Evolutionary conservation across 2,888 invertebrate species (phyloP).

Genomic region (Acanthosepion esculentum): DNA sequence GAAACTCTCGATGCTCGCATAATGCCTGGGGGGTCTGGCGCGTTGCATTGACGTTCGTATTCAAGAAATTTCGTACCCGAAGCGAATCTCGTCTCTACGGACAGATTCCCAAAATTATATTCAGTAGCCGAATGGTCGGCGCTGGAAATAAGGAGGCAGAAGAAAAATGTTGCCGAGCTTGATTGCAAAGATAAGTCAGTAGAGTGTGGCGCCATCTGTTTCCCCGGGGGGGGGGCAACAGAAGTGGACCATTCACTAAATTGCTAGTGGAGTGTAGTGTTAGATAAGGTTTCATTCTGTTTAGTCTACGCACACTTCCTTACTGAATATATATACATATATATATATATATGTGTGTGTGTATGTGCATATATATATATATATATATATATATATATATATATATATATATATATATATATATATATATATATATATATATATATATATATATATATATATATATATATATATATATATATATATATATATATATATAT

Average conservation of each 20-base stretch:
- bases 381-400: no score
- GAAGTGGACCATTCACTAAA: constrained; percentile 33
- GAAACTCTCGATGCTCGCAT: no score
- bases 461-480: constrained; percentile 33
- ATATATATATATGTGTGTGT: neutral
- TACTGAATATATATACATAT: neutral
- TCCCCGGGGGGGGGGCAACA: neutral
- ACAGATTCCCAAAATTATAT: constrained; percentile 3
- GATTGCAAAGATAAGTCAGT: neutral
- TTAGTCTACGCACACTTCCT: neutral
- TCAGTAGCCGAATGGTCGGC: neutral
- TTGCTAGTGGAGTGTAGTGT: constrained; percentile 2
- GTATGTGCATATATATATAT: no score
- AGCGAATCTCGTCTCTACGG: neutral
- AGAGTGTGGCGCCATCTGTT: neutral
- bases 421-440: no score
- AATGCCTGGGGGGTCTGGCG: no score
- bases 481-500: constrained; percentile 4
- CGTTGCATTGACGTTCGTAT: no score
- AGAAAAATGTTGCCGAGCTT: neutral
- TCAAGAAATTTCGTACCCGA: neutral
- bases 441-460: neutral
- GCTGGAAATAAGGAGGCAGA: neutral
- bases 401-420: no score
- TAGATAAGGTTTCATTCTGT: neutral